A percentile compares a stretch with the other conserved stretches of the same genome.
Evolutionary conservation across 2,888 invertebrate genomes (phyloP).

Genomic region (Holacanthella duospinosa): DNA sequence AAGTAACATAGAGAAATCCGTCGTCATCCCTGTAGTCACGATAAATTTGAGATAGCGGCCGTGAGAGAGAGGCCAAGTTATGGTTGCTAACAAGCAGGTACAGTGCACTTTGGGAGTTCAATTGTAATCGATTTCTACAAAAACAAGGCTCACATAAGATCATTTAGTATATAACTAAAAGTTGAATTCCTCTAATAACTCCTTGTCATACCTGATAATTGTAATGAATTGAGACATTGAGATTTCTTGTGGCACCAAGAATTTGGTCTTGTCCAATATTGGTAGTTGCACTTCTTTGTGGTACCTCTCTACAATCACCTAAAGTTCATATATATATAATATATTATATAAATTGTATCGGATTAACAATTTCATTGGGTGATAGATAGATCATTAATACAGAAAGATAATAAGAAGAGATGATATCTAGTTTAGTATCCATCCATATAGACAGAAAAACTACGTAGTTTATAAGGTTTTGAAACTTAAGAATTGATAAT

Average conservation of each 20-base stretch:
- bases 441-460: not conserved
- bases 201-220: constrained; percentile 60
- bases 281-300: constrained; percentile 67
- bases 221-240: constrained; percentile 79
- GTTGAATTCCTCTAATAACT: too few relatives aligned
- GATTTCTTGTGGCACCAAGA: constrained; percentile 77
- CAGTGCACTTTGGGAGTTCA: constrained; percentile 59
- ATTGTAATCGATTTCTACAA: constrained; percentile 50
- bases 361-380: too few relatives aligned
- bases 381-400: too few relatives aligned
- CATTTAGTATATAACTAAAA: too few relatives aligned
- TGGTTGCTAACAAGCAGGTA: constrained; percentile 73
- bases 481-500: too few relatives aligned
- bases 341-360: too few relatives aligned
- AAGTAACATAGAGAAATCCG: constrained; percentile 78
- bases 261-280: constrained; percentile 69
- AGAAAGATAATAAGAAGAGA: not conserved
- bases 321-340: too few relatives aligned
- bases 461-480: too few relatives aligned
- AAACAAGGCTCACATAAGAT: constrained; percentile 9
- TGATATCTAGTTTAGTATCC: not conserved
- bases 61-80: constrained; percentile 67
- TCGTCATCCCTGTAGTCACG: constrained; percentile 64
- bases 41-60: constrained; percentile 72
- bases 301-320: constrained; percentile 75